phyloP scores from a whole-genome alignment of 2,797 vertebrate genomes.

The Catostomus latipinnis region DNA sequence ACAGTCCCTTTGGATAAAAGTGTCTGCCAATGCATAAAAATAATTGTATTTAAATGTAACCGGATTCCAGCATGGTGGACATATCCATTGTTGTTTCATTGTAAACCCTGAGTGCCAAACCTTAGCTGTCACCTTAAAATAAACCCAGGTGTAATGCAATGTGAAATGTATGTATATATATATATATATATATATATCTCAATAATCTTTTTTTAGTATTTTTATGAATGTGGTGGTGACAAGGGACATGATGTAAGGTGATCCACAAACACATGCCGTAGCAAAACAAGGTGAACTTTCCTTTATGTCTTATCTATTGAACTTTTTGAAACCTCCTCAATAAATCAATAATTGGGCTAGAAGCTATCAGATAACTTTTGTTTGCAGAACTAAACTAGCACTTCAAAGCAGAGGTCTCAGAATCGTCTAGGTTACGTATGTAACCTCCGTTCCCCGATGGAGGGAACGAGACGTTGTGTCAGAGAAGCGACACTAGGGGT shows the following conservation, averaged over 20 bases:
- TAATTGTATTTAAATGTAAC: no score
- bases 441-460: no score
- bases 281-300: not conserved
- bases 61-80: not conserved
- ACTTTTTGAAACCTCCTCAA: not conserved
- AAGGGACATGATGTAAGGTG: not conserved
- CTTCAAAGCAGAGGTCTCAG: not conserved
- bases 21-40: no score
- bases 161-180: not conserved
- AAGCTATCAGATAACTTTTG: not conserved
- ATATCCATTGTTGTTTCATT: not conserved
- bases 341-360: not conserved
- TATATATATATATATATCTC: not conserved
- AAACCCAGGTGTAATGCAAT: not conserved
- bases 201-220: not conserved
- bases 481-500: no score
- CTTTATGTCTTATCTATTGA: not conserved
- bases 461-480: no score
- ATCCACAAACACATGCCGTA: slow-evolving; percentile 2
- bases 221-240: slow-evolving; percentile 15
- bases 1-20: no score
- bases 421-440: not conserved
- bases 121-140: slow-evolving; percentile 7
- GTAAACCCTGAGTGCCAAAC: not conserved
- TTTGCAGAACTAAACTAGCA: not conserved